Percentiles rank a stretch among this genome's conserved stretches.
Evolutionary conservation across 1,140 invertebrate genomes (phyloP).

Genomic region (Pseudomyrmex concolor): DNA sequence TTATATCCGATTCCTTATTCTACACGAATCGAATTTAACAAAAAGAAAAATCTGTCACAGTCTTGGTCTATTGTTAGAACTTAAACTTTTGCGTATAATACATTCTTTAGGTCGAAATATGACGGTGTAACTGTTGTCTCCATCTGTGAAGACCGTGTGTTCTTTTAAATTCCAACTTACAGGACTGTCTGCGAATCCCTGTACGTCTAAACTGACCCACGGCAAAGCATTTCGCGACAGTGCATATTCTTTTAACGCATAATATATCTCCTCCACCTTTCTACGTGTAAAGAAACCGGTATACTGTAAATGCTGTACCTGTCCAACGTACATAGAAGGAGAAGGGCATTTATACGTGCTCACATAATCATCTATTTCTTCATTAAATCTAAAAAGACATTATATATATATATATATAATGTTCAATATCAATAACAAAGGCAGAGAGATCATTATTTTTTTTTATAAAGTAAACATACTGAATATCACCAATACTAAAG

Average conservation of each 20-base stretch:
- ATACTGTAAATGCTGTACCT: slow-evolving; percentile 83
- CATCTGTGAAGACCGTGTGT: slow-evolving; percentile 84
- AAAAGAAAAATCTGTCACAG: slow-evolving; percentile 26
- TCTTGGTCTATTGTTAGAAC: slow-evolving; percentile 75
- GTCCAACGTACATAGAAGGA: slow-evolving; percentile 74
- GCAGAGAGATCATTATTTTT: slow-evolving; percentile 1
- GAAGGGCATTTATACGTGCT: slow-evolving; percentile 80
- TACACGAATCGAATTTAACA: too few relatives aligned
- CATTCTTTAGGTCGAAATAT: slow-evolving; percentile 80
- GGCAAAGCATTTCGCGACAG: slow-evolving; percentile 69
- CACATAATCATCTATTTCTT: slow-evolving; percentile 76
- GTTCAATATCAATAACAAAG: neutral
- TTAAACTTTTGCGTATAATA: slow-evolving; percentile 79
- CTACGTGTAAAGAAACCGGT: slow-evolving; percentile 85
- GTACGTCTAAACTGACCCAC: slow-evolving; percentile 85
- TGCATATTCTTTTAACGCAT: slow-evolving; percentile 78
- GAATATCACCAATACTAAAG: slow-evolving; percentile 82
- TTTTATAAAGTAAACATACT: slow-evolving; percentile 76
- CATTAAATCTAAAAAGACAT: slow-evolving; percentile 69
- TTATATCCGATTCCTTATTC: neutral
- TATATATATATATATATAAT: neutral
- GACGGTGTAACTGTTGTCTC: slow-evolving; percentile 85
- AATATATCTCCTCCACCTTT: slow-evolving; percentile 80
- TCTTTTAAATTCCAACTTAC: slow-evolving; percentile 83
- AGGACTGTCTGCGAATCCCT: slow-evolving; percentile 86